Conservation (phyloP, 2,797 vertebrate species). For the Manis crassicaudata region DNA sequence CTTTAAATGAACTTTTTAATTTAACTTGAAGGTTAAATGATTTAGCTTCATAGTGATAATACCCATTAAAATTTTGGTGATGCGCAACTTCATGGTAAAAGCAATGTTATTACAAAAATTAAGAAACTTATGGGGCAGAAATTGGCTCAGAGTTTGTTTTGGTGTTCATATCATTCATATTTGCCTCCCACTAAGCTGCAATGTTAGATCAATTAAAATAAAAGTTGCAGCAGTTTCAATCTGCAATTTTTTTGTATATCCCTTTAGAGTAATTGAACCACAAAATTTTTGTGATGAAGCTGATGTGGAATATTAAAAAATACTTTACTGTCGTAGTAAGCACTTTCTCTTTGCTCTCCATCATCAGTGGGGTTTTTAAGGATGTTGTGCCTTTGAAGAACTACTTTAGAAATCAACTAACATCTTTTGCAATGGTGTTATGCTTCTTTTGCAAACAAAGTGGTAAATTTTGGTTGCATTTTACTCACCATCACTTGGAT, state of each 20-base stretch:
- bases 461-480: constrained; percentile 21
- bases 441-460: constrained; percentile 32
- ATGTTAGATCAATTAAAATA: constrained; percentile 22
- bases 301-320: constrained; percentile 2
- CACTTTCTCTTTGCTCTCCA: background rate
- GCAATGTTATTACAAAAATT: background rate
- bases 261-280: background rate
- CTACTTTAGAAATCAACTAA: background rate
- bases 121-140: background rate
- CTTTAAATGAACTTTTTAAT: background rate
- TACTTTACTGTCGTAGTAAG: background rate
- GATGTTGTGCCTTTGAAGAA: constrained; percentile 18
- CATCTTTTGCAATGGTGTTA: background rate
- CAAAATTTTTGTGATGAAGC: background rate
- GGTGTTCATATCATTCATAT: background rate
- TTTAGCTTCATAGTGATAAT: background rate
- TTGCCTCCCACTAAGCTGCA: background rate
- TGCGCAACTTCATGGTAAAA: background rate
- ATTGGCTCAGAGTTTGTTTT: background rate
- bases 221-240: background rate
- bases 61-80: background rate
- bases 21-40: constrained; percentile 4
- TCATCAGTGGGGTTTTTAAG: background rate
- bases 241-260: background rate
- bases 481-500: background rate